Conservation (phyloP, 1,140 invertebrate genomes). For the Drosophila funebris region DNA sequence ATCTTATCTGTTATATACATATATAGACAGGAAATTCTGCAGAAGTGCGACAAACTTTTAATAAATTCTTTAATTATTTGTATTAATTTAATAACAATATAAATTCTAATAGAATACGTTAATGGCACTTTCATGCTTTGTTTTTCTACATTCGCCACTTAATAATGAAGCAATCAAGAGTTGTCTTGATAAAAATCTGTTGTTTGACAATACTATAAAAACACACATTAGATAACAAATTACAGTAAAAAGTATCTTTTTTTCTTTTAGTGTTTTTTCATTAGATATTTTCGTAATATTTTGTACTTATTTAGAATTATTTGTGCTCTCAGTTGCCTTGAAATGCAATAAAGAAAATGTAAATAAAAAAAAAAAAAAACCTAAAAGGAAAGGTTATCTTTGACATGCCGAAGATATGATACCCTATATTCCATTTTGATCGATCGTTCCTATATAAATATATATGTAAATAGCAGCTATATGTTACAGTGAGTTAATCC, state of each 20-base stretch:
- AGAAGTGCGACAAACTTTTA: too few relatives aligned
- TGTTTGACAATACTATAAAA: slow-evolving; percentile 1
- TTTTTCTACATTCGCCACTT: background rate
- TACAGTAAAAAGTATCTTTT: background rate
- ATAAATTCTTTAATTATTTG: too few relatives aligned
- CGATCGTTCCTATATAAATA: too few relatives aligned
- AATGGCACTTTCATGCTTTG: too few relatives aligned
- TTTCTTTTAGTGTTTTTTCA: slow-evolving; percentile 6
- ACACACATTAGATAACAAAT: background rate
- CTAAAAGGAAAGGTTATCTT: too few relatives aligned
- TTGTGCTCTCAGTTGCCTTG: slow-evolving; percentile 13
- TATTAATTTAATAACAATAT: too few relatives aligned
- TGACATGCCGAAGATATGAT: too few relatives aligned
- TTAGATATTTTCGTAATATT: slow-evolving; percentile 20
- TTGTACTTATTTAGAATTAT: slow-evolving; percentile 7
- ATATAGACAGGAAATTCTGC: too few relatives aligned
- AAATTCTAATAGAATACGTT: too few relatives aligned
- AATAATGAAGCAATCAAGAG: background rate
- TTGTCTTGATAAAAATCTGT: slow-evolving; percentile 5
- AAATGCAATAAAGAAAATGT: slow-evolving; percentile 36
- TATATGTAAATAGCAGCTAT: background rate
- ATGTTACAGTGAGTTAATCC: too few relatives aligned
- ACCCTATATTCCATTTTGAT: too few relatives aligned
- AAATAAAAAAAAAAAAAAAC: slow-evolving; percentile 18
- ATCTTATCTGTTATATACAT: too few relatives aligned